Percentiles rank a stretch among this genome's conserved stretches.
Conservation (phyloP, 1,140 invertebrate genomes). For the Trinorchestia longiramus region DNA sequence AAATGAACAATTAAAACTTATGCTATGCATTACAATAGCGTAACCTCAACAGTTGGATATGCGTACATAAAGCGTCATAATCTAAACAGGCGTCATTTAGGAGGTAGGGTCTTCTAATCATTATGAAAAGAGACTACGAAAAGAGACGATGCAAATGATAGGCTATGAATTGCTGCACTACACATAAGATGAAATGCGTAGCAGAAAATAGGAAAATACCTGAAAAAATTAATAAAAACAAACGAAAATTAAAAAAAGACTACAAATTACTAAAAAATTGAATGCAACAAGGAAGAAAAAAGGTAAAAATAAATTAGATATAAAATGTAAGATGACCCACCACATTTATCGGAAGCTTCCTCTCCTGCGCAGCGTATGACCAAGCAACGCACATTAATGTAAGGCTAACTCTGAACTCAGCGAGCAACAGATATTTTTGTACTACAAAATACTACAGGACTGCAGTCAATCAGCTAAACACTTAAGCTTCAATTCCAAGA, state of each 20-base stretch:
- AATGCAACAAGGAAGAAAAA: too few relatives aligned
- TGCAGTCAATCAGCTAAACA: background rate
- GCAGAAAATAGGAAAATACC: too few relatives aligned
- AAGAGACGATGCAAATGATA: background rate
- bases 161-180: background rate
- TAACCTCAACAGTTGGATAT: background rate
- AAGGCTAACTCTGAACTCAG: background rate
- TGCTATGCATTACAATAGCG: background rate
- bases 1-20: background rate
- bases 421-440: background rate
- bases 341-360: constrained; percentile 23
- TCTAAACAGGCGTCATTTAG: background rate
- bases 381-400: background rate
- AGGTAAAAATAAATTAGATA: too few relatives aligned
- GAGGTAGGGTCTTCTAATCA: too few relatives aligned
- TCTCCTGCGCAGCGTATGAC: constrained; percentile 15
- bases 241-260: too few relatives aligned
- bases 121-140: too few relatives aligned
- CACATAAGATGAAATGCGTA: too few relatives aligned
- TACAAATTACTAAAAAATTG: too few relatives aligned
- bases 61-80: too few relatives aligned
- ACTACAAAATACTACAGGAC: background rate
- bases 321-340: background rate
- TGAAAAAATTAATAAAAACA: too few relatives aligned
- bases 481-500: background rate